phyloP scores from a whole-genome alignment of 2,797 vertebrate genomes.

The Parambassis ranga region DNA sequence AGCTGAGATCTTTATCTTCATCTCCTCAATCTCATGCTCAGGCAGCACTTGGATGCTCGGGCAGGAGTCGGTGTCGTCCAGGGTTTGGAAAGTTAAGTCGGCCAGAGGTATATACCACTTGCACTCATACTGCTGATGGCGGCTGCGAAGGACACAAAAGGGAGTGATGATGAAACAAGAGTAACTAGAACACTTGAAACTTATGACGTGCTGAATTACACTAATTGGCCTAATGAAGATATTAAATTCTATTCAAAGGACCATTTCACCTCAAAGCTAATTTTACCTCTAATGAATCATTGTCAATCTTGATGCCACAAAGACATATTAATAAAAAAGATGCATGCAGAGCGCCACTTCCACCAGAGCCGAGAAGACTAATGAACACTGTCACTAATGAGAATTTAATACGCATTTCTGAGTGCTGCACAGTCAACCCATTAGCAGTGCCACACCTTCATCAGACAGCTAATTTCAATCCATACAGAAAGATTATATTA shows the following conservation, averaged over 20 bases:
- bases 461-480: conserved; percentile 1
- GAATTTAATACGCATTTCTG: conserved; percentile 20
- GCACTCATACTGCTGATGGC: conserved; percentile 97
- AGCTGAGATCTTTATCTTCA: conserved; percentile 96
- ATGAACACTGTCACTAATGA: conserved; percentile 26
- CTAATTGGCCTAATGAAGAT: not conserved
- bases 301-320: not conserved
- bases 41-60: conserved; percentile 91
- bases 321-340: not conserved
- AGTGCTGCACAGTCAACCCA: conserved; percentile 7
- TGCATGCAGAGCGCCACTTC: not conserved
- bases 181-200: too few species aligned
- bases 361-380: not conserved
- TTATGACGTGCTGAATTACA: too few species aligned
- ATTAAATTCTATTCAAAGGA: not conserved
- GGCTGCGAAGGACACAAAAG: conserved; percentile 71
- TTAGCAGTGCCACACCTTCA: not conserved
- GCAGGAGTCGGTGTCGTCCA: conserved; percentile 90
- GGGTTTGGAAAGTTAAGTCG: conserved; percentile 91
- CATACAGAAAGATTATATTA: not conserved
- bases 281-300: not conserved
- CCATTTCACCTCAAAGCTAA: not conserved
- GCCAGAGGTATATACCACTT: conserved; percentile 98
- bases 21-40: conserved; percentile 95
- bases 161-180: not conserved